phyloP scores from a whole-genome alignment of 2,797 vertebrate genomes.

The Pangasius mekongensis region DNA sequence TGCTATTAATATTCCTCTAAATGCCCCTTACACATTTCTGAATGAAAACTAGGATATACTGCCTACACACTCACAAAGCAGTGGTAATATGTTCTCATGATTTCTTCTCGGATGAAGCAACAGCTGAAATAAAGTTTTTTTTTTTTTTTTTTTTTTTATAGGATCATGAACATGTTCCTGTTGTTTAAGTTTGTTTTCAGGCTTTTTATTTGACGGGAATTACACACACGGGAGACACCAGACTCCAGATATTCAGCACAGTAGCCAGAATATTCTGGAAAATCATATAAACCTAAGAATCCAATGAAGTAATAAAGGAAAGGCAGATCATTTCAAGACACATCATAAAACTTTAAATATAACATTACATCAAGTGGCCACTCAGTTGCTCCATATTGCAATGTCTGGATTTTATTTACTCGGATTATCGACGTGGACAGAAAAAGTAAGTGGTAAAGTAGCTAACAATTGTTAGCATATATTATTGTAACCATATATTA shows the following conservation, averaged over 20 bases:
- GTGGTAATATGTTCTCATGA: neutral
- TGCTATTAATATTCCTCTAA: neutral
- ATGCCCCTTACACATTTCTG: too few relatives aligned
- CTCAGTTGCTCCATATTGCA: neutral
- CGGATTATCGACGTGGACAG: neutral
- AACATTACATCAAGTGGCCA: neutral
- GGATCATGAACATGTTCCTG: neutral
- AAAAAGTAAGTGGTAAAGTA: neutral
- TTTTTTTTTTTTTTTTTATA: too few relatives aligned
- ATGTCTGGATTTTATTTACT: neutral
- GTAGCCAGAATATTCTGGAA: neutral
- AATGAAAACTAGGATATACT: neutral
- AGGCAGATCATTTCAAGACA: neutral
- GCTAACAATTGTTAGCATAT: neutral
- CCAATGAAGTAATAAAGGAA: neutral
- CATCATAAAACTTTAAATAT: neutral
- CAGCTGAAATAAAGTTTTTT: neutral
- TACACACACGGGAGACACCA: neutral
- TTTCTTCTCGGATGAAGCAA: neutral
- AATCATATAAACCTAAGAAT: constrained; percentile 2
- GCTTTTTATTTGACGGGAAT: neutral
- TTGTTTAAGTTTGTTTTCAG: neutral
- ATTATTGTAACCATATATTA: neutral
- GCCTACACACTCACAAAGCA: neutral
- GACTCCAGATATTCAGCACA: neutral